These are phyloP conservation scores for Chrysemys picta DNA, from an alignment of 2,113 vertebrate species.

Conservation along the genomic window DNA sequence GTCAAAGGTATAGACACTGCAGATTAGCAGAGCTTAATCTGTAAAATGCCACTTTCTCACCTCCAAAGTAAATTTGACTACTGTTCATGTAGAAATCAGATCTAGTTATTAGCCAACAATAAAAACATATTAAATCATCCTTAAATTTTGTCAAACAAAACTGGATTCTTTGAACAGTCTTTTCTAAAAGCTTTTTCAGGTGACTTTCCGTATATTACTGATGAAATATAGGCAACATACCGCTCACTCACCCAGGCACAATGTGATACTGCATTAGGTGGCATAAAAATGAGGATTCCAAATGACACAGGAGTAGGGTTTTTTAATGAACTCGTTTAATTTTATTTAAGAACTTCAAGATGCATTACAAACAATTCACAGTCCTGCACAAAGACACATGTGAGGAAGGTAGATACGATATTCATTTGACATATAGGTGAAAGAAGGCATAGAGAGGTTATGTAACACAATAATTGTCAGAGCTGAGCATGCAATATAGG, in stretches of 20 bases:
- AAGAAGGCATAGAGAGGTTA: not conserved
- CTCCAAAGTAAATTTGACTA: not conserved
- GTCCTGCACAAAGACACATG: not conserved
- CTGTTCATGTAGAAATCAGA: not conserved
- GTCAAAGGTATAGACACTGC: not conserved
- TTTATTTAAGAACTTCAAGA: not conserved
- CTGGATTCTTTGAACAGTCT: not conserved
- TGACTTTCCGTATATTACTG: not conserved
- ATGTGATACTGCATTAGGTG: not conserved
- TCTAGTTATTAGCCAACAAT: not conserved
- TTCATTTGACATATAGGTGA: not conserved
- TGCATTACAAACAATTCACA: not conserved
- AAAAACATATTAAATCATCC: not conserved
- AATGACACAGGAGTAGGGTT: not conserved
- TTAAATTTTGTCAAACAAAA: slow-evolving; percentile 3
- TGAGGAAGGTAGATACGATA: not conserved
- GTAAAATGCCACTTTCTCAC: not conserved
- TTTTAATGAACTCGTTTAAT: not conserved
- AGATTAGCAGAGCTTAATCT: not conserved
- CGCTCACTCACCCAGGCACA: not conserved
- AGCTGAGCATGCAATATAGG: not conserved
- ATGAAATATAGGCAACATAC: not conserved
- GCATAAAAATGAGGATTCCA: not conserved
- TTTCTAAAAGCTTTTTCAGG: not conserved
- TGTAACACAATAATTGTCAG: not conserved